Conservation (phyloP, 2,113 vertebrate species). For the Saguinus imperator region DNA sequence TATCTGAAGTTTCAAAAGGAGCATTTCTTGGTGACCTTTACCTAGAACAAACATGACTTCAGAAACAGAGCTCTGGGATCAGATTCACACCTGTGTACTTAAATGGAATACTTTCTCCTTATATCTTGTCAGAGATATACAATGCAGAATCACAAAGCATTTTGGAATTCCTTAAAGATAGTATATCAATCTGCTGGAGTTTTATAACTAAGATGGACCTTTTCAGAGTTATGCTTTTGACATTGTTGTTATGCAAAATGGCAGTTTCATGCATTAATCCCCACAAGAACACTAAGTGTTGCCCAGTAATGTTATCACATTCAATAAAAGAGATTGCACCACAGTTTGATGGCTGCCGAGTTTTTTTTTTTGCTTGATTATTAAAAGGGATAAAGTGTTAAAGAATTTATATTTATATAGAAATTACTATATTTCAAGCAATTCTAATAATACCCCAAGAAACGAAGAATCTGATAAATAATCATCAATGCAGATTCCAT, state of each 20-base stretch:
- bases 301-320: conserved; percentile 76
- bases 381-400: conserved; percentile 73
- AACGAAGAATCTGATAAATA: conserved; percentile 64
- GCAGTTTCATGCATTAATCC: conserved; percentile 78
- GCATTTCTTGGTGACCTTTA: conserved; percentile 80
- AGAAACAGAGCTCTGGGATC: conserved; percentile 67
- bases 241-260: conserved; percentile 82
- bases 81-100: conserved; percentile 68
- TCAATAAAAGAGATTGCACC: conserved; percentile 67
- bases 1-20: conserved; percentile 76
- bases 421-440: conserved; percentile 49
- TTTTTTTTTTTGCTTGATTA: conserved; percentile 65
- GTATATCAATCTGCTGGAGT: conserved; percentile 76
- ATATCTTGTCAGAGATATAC: conserved; percentile 77
- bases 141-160: conserved; percentile 77
- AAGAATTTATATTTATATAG: background rate
- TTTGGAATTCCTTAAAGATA: conserved; percentile 80
- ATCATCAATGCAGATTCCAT: background rate
- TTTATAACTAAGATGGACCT: conserved; percentile 79
- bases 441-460: conserved; percentile 50
- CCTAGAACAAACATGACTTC: conserved; percentile 79
- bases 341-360: conserved; percentile 68
- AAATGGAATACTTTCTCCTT: conserved; percentile 69
- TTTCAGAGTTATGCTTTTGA: conserved; percentile 81
- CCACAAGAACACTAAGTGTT: conserved; percentile 70